Percentiles rank a stretch among this genome's conserved stretches.
These are phyloP conservation scores for Datnioides undecimradiatus DNA, from an alignment of 2,113 vertebrate genomes.

Conservation along the genomic window DNA sequence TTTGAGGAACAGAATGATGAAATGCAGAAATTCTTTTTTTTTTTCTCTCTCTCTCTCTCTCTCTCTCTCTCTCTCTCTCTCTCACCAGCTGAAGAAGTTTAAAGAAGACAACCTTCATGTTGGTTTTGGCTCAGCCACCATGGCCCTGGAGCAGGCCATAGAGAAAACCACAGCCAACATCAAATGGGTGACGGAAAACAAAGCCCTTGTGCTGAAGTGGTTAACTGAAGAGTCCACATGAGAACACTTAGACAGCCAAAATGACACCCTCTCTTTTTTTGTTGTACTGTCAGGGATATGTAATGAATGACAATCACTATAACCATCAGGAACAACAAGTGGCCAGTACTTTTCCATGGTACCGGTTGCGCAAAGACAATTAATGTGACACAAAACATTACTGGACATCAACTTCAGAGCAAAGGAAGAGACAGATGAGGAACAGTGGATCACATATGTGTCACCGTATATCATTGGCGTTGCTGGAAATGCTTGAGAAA, in stretches of 20 bases:
- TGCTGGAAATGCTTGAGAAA: background rate
- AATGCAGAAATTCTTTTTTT: background rate
- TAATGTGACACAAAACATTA: background rate
- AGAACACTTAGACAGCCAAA: conserved; percentile 19
- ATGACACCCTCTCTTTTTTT: background rate
- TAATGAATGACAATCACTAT: conserved; percentile 12
- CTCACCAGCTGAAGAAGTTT: conserved; percentile 89
- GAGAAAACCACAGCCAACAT: conserved; percentile 91
- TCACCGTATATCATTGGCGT: background rate
- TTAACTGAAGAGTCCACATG: conserved; percentile 67
- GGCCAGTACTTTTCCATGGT: background rate
- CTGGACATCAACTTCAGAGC: background rate
- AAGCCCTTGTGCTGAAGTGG: conserved; percentile 83
- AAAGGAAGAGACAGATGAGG: background rate
- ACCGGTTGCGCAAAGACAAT: background rate
- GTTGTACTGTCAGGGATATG: conserved; percentile 1
- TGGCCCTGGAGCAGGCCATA: conserved; percentile 91
- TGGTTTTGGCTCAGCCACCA: conserved; percentile 90
- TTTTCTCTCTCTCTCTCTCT: background rate
- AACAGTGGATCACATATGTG: background rate
- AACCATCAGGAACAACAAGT: conserved; percentile 3
- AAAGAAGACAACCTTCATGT: conserved; percentile 82
- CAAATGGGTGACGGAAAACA: conserved; percentile 90
- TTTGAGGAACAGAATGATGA: background rate
- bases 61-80: conserved; percentile 1